phyloP scores from a whole-genome alignment of 2,888 invertebrate genomes.

The Tipula unca region DNA sequence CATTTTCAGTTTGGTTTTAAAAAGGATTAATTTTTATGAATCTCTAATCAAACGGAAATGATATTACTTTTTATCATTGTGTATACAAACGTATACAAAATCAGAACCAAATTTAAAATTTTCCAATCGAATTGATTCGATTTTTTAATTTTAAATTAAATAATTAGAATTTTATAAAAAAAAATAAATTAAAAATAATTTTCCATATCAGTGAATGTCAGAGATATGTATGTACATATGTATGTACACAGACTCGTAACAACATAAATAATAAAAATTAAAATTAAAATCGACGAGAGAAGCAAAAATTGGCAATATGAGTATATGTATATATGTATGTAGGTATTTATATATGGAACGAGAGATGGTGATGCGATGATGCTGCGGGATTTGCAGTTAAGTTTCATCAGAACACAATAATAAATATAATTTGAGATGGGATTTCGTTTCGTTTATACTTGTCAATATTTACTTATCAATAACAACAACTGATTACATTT shows the following conservation, averaged over 20 bases:
- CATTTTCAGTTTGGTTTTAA: not conserved
- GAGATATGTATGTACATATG: not conserved
- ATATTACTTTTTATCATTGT: not conserved
- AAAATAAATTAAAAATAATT: not conserved
- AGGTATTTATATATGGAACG: too few relatives aligned
- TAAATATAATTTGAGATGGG: not conserved
- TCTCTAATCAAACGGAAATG: slow-evolving; percentile 14
- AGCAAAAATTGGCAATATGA: not conserved
- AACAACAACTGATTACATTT: slow-evolving; percentile 14
- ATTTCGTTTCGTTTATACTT: not conserved
- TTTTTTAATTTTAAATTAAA: not conserved
- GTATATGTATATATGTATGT: too few relatives aligned
- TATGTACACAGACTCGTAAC: too few relatives aligned
- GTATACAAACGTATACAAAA: not conserved
- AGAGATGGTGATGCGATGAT: not conserved
- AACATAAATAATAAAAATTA: too few relatives aligned
- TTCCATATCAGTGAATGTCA: not conserved
- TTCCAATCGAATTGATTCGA: not conserved
- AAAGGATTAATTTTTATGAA: not conserved
- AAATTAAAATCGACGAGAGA: not conserved
- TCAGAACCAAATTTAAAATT: not conserved
- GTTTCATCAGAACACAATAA: not conserved
- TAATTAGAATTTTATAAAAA: not conserved
- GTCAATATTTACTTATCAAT: not conserved
- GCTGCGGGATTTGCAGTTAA: not conserved